phyloP scores from a whole-genome alignment of 2,797 vertebrate genomes.

The Smutsia temminckii region DNA sequence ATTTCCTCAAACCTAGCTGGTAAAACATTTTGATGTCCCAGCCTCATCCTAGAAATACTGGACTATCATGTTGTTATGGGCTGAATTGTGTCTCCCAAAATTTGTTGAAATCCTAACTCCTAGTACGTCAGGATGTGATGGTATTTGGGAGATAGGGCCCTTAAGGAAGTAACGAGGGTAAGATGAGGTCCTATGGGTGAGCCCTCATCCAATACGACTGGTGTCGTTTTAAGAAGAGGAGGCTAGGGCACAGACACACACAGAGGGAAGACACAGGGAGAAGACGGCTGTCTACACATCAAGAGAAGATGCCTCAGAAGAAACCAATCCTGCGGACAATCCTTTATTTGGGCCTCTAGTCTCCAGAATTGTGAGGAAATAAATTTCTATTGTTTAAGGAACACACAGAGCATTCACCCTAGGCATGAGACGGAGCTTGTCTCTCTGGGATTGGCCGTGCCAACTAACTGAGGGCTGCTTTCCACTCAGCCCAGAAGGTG shows the following conservation, averaged over 20 bases:
- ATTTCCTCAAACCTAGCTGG: background rate
- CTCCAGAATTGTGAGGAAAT: background rate
- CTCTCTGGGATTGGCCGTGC: background rate
- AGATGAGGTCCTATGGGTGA: background rate
- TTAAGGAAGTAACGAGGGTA: background rate
- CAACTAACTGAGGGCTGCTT: too few species aligned
- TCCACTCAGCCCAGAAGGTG: background rate
- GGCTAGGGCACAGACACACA: background rate
- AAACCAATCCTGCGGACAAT: background rate
- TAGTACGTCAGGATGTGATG: background rate
- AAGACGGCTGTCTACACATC: background rate
- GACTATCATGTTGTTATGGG: background rate
- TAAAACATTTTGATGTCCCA: background rate
- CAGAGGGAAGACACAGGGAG: background rate
- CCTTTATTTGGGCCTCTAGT: background rate
- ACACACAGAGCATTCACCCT: background rate
- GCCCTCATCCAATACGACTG: background rate
- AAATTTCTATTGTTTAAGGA: background rate
- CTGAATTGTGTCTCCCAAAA: background rate
- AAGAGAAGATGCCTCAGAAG: background rate
- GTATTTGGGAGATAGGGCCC: background rate
- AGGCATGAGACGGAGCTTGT: background rate
- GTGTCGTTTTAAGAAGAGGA: background rate
- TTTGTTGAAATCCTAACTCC: background rate
- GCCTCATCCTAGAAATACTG: background rate